A percentile compares a stretch with the other conserved stretches of the same genome.
These are phyloP conservation scores for Latheticus oryzae DNA, from an alignment of 2,888 invertebrate species.

Conservation along the genomic window DNA sequence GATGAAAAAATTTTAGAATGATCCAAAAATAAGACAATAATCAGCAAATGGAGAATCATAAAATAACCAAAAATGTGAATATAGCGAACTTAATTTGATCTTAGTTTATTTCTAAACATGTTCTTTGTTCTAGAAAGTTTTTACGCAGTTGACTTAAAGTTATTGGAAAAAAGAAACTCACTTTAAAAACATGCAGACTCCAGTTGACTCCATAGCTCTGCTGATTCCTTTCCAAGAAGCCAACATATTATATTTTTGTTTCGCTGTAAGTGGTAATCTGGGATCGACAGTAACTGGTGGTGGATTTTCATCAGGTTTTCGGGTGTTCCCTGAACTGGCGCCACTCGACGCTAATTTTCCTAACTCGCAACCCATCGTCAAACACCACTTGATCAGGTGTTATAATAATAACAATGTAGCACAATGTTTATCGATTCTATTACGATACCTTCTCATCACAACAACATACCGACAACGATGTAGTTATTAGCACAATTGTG, in stretches of 20 bases:
- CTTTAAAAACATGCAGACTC: conserved; percentile 92
- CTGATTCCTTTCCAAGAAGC: conserved; percentile 94
- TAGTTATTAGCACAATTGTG: conserved; percentile 21
- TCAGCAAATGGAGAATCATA: too few species aligned
- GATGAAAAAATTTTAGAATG: too few species aligned
- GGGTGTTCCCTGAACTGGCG: conserved; percentile 61
- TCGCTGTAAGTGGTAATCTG: conserved; percentile 83
- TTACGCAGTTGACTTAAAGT: too few species aligned
- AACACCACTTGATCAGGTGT: conserved; percentile 30
- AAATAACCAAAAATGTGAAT: too few species aligned
- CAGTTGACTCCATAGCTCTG: conserved; percentile 88
- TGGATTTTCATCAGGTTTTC: conserved; percentile 66
- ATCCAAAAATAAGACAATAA: too few species aligned
- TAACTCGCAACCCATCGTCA: conserved; percentile 82
- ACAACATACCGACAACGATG: conserved; percentile 26
- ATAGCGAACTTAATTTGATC: too few species aligned
- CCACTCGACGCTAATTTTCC: conserved; percentile 77
- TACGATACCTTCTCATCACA: conserved; percentile 17
- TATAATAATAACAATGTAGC: conserved; percentile 24
- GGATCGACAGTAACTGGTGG: conserved; percentile 81
- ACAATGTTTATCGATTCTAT: conserved; percentile 24
- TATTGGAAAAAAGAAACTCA: conserved; percentile 70
- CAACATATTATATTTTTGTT: conserved; percentile 88
- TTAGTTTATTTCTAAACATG: too few species aligned
- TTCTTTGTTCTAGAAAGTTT: too few species aligned